phyloP scores from a whole-genome alignment of 2,888 invertebrate species.

The Entomobrya multifasciata region DNA sequence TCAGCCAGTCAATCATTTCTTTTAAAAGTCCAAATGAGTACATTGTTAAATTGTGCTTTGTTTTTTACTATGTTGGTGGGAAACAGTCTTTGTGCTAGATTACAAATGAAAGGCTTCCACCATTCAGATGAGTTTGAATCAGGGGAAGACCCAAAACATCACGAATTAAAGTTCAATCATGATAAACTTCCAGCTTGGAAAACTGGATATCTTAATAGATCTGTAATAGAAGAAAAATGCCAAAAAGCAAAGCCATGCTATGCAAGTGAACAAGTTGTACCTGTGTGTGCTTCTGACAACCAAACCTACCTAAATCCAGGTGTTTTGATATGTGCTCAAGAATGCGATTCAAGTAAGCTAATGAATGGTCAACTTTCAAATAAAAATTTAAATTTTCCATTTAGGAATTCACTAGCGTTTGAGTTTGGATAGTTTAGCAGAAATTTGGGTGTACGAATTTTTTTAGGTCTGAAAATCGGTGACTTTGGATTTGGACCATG shows the following conservation, averaged over 20 bases:
- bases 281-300: neutral
- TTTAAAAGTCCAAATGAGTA: no score
- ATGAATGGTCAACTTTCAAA: no score
- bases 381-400: no score
- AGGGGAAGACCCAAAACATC: neutral
- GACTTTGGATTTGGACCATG: conserved; percentile 7
- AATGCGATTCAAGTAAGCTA: neutral
- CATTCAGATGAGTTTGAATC: no score
- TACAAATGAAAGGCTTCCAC: no score
- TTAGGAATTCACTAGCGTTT: no score
- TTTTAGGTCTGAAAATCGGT: neutral
- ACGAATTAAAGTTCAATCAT: neutral
- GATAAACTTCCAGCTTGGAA: neutral
- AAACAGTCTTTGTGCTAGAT: no score
- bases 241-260: neutral
- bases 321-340: neutral
- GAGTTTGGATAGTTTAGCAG: no score
- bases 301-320: conserved; percentile 22
- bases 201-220: neutral
- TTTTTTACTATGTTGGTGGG: no score
- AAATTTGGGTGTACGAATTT: neutral
- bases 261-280: conserved; percentile 4
- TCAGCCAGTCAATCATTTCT: no score
- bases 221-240: neutral
- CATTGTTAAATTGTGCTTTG: no score